These are phyloP conservation scores for Erebia aethiops DNA, from an alignment of 2,888 invertebrate genomes.

Conservation along the genomic window DNA sequence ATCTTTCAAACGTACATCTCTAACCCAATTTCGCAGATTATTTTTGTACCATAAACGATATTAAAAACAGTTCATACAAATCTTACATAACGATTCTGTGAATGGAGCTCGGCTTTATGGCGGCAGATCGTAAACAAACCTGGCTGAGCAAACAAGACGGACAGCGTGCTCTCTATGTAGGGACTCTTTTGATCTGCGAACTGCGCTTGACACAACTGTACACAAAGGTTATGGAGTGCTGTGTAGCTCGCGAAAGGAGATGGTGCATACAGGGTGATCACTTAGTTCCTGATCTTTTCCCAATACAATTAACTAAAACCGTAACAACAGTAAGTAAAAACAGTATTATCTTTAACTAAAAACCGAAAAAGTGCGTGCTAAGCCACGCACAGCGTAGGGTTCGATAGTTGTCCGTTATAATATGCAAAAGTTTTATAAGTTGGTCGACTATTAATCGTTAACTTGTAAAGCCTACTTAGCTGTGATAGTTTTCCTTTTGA, in stretches of 20 bases:
- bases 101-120: constrained; percentile 28
- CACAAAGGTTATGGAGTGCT: constrained; percentile 37
- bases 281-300: not conserved
- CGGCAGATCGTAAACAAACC: constrained; percentile 39
- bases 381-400: too few relatives aligned
- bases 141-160: constrained; percentile 30
- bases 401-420: too few relatives aligned
- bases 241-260: constrained; percentile 30
- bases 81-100: constrained; percentile 31
- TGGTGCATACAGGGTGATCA: not conserved
- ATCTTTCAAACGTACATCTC: not conserved
- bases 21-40: constrained; percentile 15
- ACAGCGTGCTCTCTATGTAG: constrained; percentile 28
- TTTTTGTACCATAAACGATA: constrained; percentile 7
- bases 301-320: too few relatives aligned
- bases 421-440: too few relatives aligned
- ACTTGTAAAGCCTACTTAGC: too few relatives aligned
- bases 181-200: constrained; percentile 43
- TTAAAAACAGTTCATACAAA: constrained; percentile 21
- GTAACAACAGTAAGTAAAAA: too few relatives aligned
- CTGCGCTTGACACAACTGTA: constrained; percentile 36
- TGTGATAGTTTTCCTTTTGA: too few relatives aligned
- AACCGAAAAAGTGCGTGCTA: too few relatives aligned
- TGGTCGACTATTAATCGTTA: too few relatives aligned
- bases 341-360: too few relatives aligned